Conservation (phyloP, 1,140 invertebrate species). For the Ooceraea biroi region DNA sequence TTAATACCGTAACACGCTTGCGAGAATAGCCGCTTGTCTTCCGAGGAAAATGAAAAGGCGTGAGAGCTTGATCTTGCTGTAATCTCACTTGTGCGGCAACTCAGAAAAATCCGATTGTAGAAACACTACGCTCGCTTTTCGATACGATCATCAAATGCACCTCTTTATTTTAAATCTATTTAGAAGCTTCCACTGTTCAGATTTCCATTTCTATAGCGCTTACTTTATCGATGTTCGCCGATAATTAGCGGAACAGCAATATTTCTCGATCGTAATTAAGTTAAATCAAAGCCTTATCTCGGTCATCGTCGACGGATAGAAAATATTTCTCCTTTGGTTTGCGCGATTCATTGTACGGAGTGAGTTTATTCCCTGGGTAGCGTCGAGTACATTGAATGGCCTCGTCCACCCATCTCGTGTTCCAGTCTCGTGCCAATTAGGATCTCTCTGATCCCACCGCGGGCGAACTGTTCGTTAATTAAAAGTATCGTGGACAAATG, state of each 20-base stretch:
- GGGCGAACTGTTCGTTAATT: conserved; percentile 56
- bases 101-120: conserved; percentile 43
- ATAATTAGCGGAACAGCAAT: conserved; percentile 36
- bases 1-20: conserved; percentile 52
- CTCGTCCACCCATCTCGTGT: conserved; percentile 47
- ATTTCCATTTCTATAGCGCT: not conserved
- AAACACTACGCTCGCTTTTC: not conserved
- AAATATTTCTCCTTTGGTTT: conserved; percentile 30
- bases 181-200: not conserved
- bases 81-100: not conserved
- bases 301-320: conserved; percentile 14
- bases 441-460: conserved; percentile 36
- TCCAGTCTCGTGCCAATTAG: conserved; percentile 63
- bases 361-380: conserved; percentile 35
- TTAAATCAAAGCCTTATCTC: conserved; percentile 26
- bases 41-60: not conserved
- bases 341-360: conserved; percentile 39
- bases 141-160: conserved; percentile 2
- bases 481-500: conserved; percentile 67
- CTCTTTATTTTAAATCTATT: not conserved
- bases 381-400: conserved; percentile 37
- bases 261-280: conserved; percentile 44
- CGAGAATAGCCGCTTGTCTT: conserved; percentile 25
- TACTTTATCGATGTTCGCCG: not conserved
- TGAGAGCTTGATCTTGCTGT: conserved; percentile 23